phyloP scores from a whole-genome alignment of 2,113 vertebrate genomes.

The Cyanoderma ruficeps region DNA sequence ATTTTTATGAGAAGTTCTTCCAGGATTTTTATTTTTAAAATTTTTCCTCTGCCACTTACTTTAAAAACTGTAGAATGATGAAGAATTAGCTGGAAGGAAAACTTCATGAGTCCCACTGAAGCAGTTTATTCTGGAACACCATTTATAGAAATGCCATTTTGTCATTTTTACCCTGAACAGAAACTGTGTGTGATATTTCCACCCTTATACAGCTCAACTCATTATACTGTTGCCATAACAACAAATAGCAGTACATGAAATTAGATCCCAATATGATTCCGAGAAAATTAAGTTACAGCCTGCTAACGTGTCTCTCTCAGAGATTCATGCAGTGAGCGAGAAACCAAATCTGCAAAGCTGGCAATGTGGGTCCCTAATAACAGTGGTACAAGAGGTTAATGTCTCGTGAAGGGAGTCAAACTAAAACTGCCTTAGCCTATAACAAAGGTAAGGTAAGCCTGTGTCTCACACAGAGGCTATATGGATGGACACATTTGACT shows the following conservation, averaged over 20 bases:
- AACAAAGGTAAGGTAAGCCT: not conserved
- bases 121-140: conserved; percentile 63
- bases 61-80: conserved; percentile 24
- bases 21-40: conserved; percentile 26
- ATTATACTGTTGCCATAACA: conserved; percentile 78
- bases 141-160: conserved; percentile 71
- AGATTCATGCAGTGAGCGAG: conserved; percentile 14
- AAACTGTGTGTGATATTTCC: conserved; percentile 73
- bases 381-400: not conserved
- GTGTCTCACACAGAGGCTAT: not conserved
- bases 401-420: not conserved
- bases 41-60: not conserved
- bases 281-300: conserved; percentile 71
- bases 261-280: conserved; percentile 69
- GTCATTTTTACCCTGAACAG: conserved; percentile 70
- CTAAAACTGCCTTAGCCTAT: not conserved
- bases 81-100: conserved; percentile 45
- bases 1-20: not conserved
- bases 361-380: not conserved
- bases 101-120: conserved; percentile 49
- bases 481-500: not conserved
- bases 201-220: conserved; percentile 72
- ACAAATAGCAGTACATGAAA: conserved; percentile 75
- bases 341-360: conserved; percentile 35
- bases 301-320: conserved; percentile 58